Percentiles rank a stretch among this genome's conserved stretches.
Evolutionary conservation across 2,113 vertebrate species (phyloP).

Genomic region (Montifringilla adamsi): DNA sequence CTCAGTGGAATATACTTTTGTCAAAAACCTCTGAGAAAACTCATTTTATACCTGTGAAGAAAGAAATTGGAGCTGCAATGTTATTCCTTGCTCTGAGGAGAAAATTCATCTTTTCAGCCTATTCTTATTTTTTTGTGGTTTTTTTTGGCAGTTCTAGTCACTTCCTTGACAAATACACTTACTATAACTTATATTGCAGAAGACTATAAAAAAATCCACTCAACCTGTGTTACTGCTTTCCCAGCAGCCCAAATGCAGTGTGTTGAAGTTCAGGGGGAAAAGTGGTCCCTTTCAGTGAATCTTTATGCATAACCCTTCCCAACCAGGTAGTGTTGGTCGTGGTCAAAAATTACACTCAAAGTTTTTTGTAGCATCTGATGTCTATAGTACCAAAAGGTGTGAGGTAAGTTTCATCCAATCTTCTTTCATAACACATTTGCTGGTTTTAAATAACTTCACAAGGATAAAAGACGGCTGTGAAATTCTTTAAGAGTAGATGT

Average conservation of each 20-base stretch:
- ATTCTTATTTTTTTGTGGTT: background rate
- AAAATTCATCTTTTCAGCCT: background rate
- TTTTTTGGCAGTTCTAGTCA: background rate
- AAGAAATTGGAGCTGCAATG: background rate
- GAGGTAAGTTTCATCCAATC: background rate
- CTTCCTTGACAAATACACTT: background rate
- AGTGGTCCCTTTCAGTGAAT: background rate
- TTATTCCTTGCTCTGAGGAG: background rate
- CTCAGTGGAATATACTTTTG: background rate
- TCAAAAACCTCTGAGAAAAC: background rate
- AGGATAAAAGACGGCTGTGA: background rate
- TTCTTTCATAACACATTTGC: background rate
- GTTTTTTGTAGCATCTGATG: background rate
- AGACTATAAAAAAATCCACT: background rate
- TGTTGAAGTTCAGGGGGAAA: background rate
- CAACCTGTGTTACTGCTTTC: background rate
- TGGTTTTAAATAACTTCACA: background rate
- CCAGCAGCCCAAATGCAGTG: accelerated
- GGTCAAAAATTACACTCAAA: background rate
- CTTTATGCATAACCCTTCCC: background rate
- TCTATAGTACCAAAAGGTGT: background rate
- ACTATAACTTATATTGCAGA: background rate
- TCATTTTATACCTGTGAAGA: background rate
- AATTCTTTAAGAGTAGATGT: background rate
- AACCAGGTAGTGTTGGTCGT: background rate